A percentile compares a stretch with the other conserved stretches of the same genome.
These are phyloP conservation scores for Mamestra configurata DNA, from an alignment of 1,140 invertebrate genomes.

Conservation along the genomic window DNA sequence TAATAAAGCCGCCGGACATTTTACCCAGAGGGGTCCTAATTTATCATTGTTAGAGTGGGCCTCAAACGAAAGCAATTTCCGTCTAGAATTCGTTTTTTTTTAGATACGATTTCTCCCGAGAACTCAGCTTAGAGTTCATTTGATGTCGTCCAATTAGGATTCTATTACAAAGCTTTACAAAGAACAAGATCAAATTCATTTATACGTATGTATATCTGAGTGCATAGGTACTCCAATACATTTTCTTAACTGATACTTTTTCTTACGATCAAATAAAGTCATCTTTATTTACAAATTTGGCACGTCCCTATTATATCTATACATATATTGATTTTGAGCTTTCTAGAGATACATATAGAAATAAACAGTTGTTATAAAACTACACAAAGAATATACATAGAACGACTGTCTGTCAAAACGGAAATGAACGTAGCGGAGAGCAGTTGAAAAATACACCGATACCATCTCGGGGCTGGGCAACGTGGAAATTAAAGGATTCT, in stretches of 20 bases:
- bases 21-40: conserved; percentile 69
- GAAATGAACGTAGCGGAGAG: conserved; percentile 40
- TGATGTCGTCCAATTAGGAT: conserved; percentile 61
- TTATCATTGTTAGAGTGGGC: conserved; percentile 77
- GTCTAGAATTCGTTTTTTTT: conserved; percentile 69
- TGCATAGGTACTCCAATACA: not conserved
- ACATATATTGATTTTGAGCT: not conserved
- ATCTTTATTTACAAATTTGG: not conserved
- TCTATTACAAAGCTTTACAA: conserved; percentile 31
- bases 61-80: conserved; percentile 79
- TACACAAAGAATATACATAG: not conserved
- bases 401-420: conserved; percentile 41
- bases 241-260: not conserved
- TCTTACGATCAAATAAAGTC: not conserved
- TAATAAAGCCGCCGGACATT: conserved; percentile 75
- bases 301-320: not conserved
- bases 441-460: conserved; percentile 42
- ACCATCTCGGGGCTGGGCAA: conserved; percentile 32
- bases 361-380: conserved; percentile 24
- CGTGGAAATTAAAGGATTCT: conserved; percentile 43
- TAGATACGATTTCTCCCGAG: conserved; percentile 60
- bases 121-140: conserved; percentile 64
- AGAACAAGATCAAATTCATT: conserved; percentile 23
- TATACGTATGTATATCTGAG: not conserved
- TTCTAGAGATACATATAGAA: conserved; percentile 8